Conservation (phyloP, 2,113 vertebrate genomes). For the Entosphenus tridentatus region DNA sequence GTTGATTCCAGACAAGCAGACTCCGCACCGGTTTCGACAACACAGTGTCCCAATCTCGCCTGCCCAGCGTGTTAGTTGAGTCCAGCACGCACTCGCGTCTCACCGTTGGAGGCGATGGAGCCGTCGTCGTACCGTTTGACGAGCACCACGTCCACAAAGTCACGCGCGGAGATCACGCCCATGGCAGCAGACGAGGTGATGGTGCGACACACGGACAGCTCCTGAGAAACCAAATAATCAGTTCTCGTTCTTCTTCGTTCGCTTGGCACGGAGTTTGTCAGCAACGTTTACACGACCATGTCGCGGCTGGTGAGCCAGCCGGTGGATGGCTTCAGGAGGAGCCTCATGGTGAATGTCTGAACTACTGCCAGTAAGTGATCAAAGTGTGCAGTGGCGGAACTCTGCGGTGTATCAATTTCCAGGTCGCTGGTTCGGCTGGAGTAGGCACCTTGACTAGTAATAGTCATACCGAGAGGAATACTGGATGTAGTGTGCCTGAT, state of each 20-base stretch:
- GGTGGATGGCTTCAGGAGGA: background rate
- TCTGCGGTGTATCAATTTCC: background rate
- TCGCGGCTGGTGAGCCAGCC: background rate
- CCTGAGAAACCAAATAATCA: slow-evolving; percentile 21
- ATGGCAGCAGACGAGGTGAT: slow-evolving; percentile 63
- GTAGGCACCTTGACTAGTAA: too few relatives aligned
- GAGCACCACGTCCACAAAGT: slow-evolving; percentile 65
- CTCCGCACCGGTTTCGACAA: background rate
- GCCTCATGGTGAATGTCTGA: background rate
- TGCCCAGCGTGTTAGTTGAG: background rate
- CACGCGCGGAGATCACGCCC: slow-evolving; percentile 69
- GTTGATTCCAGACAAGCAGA: too few relatives aligned
- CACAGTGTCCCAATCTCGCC: background rate
- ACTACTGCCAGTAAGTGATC: background rate
- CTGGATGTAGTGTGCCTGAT: background rate
- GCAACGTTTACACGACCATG: background rate
- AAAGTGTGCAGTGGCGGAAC: background rate
- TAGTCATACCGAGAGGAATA: too few relatives aligned
- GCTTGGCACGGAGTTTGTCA: background rate
- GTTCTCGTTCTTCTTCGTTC: background rate
- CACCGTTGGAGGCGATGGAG: slow-evolving; percentile 51
- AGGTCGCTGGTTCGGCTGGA: too few relatives aligned
- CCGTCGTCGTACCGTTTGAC: slow-evolving; percentile 51
- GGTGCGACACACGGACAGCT: slow-evolving; percentile 40
- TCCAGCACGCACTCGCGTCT: slow-evolving; percentile 14